phyloP scores from a whole-genome alignment of 2,888 invertebrate species.

The Lycocerus yunnanus region DNA sequence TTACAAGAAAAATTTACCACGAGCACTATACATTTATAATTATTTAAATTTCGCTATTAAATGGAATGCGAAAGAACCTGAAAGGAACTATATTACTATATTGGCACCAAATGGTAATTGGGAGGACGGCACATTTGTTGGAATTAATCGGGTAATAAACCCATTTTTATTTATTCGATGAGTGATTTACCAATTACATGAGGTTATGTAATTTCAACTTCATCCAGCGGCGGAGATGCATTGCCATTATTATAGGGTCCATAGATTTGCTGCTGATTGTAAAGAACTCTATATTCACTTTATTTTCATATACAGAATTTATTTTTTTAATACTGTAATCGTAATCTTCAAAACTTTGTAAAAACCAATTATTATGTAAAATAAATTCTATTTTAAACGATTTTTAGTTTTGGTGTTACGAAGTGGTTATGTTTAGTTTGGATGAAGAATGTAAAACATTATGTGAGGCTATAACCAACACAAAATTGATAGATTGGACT shows the following conservation, averaged over 20 bases:
- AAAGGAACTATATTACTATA: slow-evolving; percentile 46
- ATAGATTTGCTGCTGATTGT: too few species aligned
- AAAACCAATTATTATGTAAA: too few species aligned
- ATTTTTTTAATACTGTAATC: too few species aligned
- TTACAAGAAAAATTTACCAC: slow-evolving; percentile 48
- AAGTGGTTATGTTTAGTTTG: slow-evolving; percentile 42
- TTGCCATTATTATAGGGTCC: too few species aligned
- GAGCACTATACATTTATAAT: slow-evolving; percentile 50
- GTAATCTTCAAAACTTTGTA: too few species aligned
- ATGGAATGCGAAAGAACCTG: slow-evolving; percentile 42
- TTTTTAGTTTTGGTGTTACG: slow-evolving; percentile 34
- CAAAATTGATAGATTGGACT: slow-evolving; percentile 44
- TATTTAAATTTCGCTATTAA: slow-evolving; percentile 51
- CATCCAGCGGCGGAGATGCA: too few species aligned
- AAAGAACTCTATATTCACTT: too few species aligned
- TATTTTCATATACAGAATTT: too few species aligned
- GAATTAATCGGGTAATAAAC: slow-evolving; percentile 32
- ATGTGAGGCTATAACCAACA: slow-evolving; percentile 37
- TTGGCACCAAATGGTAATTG: slow-evolving; percentile 55
- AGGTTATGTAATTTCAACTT: too few species aligned
- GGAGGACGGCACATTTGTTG: slow-evolving; percentile 50
- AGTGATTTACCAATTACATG: neutral
- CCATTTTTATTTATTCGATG: neutral
- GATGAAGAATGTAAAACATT: slow-evolving; percentile 39
- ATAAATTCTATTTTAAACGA: neutral